A percentile compares a stretch with the other conserved stretches of the same genome.
phyloP scores from a whole-genome alignment of 1,140 invertebrate species.

The Papilio helenus region DNA sequence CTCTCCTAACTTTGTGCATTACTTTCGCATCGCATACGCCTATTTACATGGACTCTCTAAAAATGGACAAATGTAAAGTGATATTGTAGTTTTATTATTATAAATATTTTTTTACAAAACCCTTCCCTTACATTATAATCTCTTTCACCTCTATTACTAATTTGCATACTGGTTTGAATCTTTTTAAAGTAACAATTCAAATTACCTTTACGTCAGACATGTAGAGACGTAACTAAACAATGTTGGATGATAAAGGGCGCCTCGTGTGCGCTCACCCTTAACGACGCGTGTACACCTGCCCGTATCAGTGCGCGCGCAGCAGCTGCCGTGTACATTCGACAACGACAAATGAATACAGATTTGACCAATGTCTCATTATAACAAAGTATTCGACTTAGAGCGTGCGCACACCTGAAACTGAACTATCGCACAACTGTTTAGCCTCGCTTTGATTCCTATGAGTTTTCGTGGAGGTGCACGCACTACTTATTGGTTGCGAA shows the following conservation, averaged over 20 bases:
- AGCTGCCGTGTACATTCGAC: conserved; percentile 52
- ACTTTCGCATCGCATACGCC: too few species aligned
- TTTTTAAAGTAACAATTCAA: conserved; percentile 14
- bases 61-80: neutral
- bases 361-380: neutral
- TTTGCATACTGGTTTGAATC: conserved; percentile 32
- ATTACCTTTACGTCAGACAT: conserved; percentile 31
- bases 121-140: neutral
- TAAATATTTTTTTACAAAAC: neutral
- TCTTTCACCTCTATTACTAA: neutral
- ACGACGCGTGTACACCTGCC: conserved; percentile 55
- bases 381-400: too few species aligned
- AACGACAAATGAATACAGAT: conserved; percentile 13
- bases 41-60: too few species aligned
- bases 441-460: too few species aligned
- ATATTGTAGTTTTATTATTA: neutral
- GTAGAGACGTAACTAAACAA: conserved; percentile 39
- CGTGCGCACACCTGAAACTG: too few species aligned
- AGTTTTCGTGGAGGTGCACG: too few species aligned
- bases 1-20: neutral
- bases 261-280: conserved; percentile 45
- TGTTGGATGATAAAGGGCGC: conserved; percentile 36
- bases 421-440: too few species aligned
- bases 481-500: too few species aligned
- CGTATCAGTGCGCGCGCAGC: conserved; percentile 65